A percentile compares a stretch with the other conserved stretches of the same genome.
These are phyloP conservation scores for Enteromius anoplus DNA, from an alignment of 2,797 vertebrate genomes.

Conservation along the genomic window DNA sequence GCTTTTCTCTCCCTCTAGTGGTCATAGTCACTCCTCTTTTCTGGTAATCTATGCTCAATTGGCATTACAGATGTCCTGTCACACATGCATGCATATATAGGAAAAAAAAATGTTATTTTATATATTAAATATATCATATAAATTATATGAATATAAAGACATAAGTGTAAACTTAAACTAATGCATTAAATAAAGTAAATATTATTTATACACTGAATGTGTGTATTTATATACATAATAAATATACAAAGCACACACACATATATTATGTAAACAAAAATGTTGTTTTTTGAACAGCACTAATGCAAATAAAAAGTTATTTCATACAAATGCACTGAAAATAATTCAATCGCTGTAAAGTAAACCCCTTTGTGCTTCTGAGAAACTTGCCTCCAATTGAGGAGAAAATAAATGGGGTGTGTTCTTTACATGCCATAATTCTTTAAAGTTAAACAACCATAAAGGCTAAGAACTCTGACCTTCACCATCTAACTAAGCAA, in stretches of 20 bases:
- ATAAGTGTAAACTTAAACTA: too few species aligned
- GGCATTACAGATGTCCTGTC: background rate
- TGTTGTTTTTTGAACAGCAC: too few species aligned
- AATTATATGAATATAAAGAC: too few species aligned
- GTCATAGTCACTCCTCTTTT: background rate
- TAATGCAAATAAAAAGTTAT: background rate
- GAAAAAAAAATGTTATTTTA: too few species aligned
- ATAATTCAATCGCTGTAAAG: constrained; percentile 12
- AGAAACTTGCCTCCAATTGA: constrained; percentile 6
- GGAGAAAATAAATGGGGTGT: constrained; percentile 51
- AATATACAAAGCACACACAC: too few species aligned
- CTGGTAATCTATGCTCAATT: background rate
- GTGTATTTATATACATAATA: too few species aligned
- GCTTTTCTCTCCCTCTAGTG: constrained; percentile 40
- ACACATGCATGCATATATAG: background rate
- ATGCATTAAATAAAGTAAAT: too few species aligned
- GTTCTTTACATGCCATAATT: constrained; percentile 77
- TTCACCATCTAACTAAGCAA: constrained; percentile 97
- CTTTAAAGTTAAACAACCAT: constrained; percentile 90
- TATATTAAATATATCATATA: too few species aligned
- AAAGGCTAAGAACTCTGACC: constrained; percentile 98
- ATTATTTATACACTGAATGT: too few species aligned
- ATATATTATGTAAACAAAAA: too few species aligned
- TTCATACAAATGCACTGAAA: background rate
- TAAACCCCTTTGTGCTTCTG: background rate